phyloP scores from a whole-genome alignment of 2,113 vertebrate genomes.

The Poeciliopsis prolifica region DNA sequence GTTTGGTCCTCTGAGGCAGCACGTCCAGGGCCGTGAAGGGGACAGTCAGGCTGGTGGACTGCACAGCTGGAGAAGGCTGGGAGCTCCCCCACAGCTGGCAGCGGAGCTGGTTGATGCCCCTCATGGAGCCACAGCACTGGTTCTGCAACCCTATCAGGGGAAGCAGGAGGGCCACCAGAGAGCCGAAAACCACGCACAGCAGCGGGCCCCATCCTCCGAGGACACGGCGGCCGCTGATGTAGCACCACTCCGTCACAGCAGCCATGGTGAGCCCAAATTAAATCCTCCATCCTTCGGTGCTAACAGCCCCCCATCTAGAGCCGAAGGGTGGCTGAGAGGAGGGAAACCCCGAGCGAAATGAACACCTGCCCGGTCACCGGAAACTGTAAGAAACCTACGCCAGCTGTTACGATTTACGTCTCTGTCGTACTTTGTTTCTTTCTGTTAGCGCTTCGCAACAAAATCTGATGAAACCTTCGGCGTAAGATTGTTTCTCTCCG shows the following conservation, averaged over 20 bases:
- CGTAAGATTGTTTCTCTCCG: neutral
- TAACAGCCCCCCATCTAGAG: slow-evolving; percentile 44
- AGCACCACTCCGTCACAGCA: slow-evolving; percentile 79
- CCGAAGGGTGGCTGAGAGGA: neutral
- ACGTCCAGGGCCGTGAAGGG: slow-evolving; percentile 81
- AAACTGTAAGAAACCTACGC: neutral
- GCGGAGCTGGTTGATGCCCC: slow-evolving; percentile 82
- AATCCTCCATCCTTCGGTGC: slow-evolving; percentile 46
- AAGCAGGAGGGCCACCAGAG: slow-evolving; percentile 83
- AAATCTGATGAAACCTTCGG: neutral
- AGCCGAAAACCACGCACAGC: slow-evolving; percentile 82
- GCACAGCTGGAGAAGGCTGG: slow-evolving; percentile 60
- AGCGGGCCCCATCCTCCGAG: slow-evolving; percentile 83
- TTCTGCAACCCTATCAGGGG: slow-evolving; percentile 83
- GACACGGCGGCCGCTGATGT: slow-evolving; percentile 77
- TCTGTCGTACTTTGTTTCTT: neutral
- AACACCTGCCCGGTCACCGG: neutral
- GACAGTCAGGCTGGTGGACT: slow-evolving; percentile 86
- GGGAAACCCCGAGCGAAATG: slow-evolving; percentile 11
- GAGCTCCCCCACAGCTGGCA: slow-evolving; percentile 77
- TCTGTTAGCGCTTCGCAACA: neutral
- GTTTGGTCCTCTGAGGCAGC: slow-evolving; percentile 83
- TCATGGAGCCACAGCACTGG: slow-evolving; percentile 77
- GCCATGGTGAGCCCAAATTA: slow-evolving; percentile 74
- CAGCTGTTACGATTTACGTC: neutral